Conservation (phyloP, 1,140 invertebrate genomes). For the Cotesia chilonis region DNA sequence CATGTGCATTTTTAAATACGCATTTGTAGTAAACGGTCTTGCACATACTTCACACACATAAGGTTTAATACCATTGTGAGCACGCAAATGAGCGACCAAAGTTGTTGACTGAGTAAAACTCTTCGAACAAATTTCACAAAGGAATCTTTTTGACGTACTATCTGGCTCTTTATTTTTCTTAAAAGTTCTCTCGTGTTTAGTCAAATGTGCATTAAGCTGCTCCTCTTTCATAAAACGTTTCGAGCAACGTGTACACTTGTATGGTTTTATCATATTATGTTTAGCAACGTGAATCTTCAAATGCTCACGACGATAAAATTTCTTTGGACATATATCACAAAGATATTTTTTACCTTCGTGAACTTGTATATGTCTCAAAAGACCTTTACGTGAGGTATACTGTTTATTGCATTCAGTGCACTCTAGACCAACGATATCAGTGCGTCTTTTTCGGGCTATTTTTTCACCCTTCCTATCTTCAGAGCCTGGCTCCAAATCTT, state of each 20-base stretch:
- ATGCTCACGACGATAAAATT: conserved; percentile 74
- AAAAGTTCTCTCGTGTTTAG: conserved; percentile 70
- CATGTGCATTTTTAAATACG: conserved; percentile 65
- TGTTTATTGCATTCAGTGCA: conserved; percentile 71
- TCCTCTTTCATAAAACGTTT: conserved; percentile 66
- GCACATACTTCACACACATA: conserved; percentile 74
- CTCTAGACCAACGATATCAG: conserved; percentile 62
- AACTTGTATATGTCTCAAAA: conserved; percentile 70
- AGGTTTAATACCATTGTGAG: conserved; percentile 74
- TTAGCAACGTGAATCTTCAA: conserved; percentile 64
- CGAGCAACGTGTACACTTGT: conserved; percentile 61
- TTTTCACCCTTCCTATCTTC: conserved; percentile 57
- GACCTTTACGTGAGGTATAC: conserved; percentile 71
- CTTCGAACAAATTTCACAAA: conserved; percentile 73
- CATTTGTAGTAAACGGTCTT: conserved; percentile 67
- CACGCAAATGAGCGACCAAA: conserved; percentile 64
- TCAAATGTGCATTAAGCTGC: conserved; percentile 63
- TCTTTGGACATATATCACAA: conserved; percentile 74
- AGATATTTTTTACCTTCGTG: conserved; percentile 75
- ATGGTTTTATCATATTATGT: conserved; percentile 65
- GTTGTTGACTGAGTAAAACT: conserved; percentile 67
- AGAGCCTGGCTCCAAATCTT: conserved; percentile 58
- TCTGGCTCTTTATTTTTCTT: conserved; percentile 69
- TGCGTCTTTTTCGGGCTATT: conserved; percentile 56
- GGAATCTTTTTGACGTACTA: conserved; percentile 72